Conservation (phyloP, 2,113 vertebrate species). For the Megaceryle maxima region DNA sequence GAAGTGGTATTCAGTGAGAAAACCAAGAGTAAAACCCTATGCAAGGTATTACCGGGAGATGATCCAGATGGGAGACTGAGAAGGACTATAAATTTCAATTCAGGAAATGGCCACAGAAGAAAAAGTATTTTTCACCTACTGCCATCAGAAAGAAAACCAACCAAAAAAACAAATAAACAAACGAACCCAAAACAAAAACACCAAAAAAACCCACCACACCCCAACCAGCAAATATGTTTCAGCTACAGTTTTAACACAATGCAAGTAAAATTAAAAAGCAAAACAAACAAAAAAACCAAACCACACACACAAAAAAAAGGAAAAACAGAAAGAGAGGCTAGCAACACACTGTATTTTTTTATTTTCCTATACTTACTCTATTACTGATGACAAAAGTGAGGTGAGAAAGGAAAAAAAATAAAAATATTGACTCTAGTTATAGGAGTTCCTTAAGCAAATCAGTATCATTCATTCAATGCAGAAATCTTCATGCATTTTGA, state of each 20-base stretch:
- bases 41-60: neutral
- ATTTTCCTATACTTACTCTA: neutral
- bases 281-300: too few species aligned
- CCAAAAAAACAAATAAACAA: neutral
- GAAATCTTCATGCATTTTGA: neutral
- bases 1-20: neutral
- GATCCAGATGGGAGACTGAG: neutral
- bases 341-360: neutral
- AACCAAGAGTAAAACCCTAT: neutral
- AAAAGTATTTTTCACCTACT: neutral
- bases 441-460: neutral
- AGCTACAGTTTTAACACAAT: neutral
- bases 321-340: accelerated
- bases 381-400: neutral
- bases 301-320: neutral
- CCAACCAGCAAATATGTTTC: neutral
- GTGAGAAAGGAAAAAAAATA: neutral
- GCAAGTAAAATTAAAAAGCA: too few species aligned
- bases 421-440: neutral
- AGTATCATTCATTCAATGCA: neutral
- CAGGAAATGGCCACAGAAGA: neutral
- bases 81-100: neutral
- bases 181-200: neutral
- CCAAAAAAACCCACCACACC: neutral
- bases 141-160: accelerated